Percentiles rank a stretch among this genome's conserved stretches.
These are phyloP conservation scores for Graphium colonna DNA, from an alignment of 2,888 invertebrate genomes.

Conservation along the genomic window DNA sequence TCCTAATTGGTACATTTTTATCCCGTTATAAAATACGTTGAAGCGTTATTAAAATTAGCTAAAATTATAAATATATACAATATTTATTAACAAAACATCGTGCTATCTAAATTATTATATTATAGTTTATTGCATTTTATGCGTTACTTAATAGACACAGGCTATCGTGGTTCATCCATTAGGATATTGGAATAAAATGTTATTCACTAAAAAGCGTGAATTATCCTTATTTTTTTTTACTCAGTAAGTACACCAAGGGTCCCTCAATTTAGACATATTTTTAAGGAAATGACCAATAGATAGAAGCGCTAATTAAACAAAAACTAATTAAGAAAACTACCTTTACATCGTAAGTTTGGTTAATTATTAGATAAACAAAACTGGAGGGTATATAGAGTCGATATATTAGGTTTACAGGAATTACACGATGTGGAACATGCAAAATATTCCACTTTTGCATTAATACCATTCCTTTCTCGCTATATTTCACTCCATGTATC, in stretches of 20 bases:
- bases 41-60: constrained; percentile 13
- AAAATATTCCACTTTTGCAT: no score
- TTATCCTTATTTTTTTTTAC: constrained; percentile 14
- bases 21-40: constrained; percentile 14
- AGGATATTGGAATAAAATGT: not conserved
- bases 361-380: not conserved
- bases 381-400: not conserved
- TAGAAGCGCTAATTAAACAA: not conserved
- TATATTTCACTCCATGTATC: not conserved
- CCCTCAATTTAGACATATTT: constrained; percentile 28
- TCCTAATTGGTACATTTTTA: constrained; percentile 20
- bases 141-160: constrained; percentile 36
- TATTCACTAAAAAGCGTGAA: constrained; percentile 4
- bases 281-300: constrained; percentile 10
- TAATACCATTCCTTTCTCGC: no score
- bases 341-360: not conserved
- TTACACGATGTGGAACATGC: no score
- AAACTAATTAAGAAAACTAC: not conserved
- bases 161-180: not conserved
- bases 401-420: no score
- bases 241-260: constrained; percentile 26
- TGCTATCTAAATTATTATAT: constrained; percentile 54
- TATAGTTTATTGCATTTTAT: constrained; percentile 61
- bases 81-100: constrained; percentile 30
- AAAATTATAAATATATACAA: constrained; percentile 15